Conservation (phyloP, 2,113 vertebrate species). For the Ciconia stormi region DNA sequence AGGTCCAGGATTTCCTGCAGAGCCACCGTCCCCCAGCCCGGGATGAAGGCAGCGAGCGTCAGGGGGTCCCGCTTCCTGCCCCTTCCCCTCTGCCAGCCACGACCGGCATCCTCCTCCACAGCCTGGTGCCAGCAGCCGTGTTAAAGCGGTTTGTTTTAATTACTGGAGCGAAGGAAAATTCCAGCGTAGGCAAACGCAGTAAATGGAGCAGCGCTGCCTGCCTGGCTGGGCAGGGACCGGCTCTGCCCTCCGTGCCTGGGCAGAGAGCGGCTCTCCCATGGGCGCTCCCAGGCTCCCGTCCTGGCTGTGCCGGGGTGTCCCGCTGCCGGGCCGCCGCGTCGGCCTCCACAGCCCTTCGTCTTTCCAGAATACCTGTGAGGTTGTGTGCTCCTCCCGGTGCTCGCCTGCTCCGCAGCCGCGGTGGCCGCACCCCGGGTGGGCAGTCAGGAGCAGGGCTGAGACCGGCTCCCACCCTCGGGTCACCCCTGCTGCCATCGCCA, state of each 20-base stretch:
- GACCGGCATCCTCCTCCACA: background rate
- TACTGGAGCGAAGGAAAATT: constrained; percentile 21
- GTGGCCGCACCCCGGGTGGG: background rate
- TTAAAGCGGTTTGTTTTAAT: background rate
- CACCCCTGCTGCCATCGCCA: background rate
- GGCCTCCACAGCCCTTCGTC: fast-evolving
- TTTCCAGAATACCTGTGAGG: fast-evolving
- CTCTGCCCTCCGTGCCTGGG: background rate
- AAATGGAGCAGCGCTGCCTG: background rate
- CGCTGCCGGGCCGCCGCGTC: fast-evolving
- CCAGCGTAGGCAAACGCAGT: background rate
- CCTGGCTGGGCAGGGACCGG: background rate
- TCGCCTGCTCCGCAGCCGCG: background rate
- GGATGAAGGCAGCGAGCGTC: fast-evolving
- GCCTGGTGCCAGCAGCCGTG: background rate
- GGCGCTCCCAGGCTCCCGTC: background rate
- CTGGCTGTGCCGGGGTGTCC: background rate
- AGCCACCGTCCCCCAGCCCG: fast-evolving
- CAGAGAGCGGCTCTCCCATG: background rate
- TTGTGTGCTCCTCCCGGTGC: fast-evolving
- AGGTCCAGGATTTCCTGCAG: background rate
- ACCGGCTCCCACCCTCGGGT: background rate
- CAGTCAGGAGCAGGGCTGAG: background rate
- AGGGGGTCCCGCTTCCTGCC: fast-evolving
- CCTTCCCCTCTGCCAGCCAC: background rate